Evolutionary conservation across 2,113 vertebrate genomes (phyloP).

Genomic region (Corynorhinus townsendii): DNA sequence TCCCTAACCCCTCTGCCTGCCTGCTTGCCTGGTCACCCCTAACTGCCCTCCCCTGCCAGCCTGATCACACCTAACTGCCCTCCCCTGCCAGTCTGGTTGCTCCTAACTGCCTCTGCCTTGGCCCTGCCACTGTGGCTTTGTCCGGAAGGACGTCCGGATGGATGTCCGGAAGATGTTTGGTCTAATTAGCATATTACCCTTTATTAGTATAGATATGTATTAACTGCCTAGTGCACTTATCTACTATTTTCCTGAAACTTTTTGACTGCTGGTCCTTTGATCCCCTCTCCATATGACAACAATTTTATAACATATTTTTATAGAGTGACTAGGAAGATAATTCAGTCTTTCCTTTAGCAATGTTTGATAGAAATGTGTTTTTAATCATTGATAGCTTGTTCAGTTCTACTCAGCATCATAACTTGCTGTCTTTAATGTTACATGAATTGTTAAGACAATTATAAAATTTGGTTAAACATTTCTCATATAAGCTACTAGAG

Average conservation of each 20-base stretch:
- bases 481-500: neutral
- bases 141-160: no score
- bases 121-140: no score
- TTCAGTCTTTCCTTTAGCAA: neutral
- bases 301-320: neutral
- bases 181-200: no score
- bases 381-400: constrained; percentile 13
- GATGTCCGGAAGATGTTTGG: no score
- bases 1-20: no score
- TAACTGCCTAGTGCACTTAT: neutral
- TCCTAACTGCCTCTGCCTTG: no score
- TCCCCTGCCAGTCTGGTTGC: no score
- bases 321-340: neutral
- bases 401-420: neutral
- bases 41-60: no score
- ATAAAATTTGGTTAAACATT: neutral
- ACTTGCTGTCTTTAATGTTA: neutral
- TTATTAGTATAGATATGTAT: neutral
- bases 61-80: no score
- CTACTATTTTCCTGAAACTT: neutral
- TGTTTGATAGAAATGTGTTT: neutral
- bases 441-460: neutral
- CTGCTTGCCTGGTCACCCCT: no score
- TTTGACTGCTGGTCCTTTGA: neutral
- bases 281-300: neutral